These are phyloP conservation scores for Cyphomyrus plagiostoma DNA, from an alignment of 2,113 vertebrate species.

Conservation along the genomic window DNA sequence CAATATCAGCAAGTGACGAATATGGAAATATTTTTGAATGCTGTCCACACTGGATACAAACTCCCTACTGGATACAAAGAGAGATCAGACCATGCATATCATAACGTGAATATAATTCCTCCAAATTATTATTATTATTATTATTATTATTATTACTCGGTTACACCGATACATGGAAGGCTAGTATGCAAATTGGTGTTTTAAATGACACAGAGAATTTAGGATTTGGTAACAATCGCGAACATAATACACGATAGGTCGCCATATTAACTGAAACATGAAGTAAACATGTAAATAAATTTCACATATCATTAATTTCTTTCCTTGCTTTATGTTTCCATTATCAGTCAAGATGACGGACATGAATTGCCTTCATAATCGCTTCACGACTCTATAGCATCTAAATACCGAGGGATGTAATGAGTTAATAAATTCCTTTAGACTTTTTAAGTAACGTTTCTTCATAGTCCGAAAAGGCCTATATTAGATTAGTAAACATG, in stretches of 20 bases:
- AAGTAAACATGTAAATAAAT: background rate
- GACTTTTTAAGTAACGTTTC: background rate
- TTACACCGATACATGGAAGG: background rate
- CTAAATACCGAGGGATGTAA: background rate
- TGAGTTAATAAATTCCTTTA: background rate
- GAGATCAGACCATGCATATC: background rate
- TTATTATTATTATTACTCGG: background rate
- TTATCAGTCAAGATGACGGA: background rate
- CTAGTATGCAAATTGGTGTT: background rate
- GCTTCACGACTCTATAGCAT: background rate
- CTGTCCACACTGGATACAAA: background rate
- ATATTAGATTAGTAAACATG: background rate
- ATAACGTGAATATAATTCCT: background rate
- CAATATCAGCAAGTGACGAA: background rate
- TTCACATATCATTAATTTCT: background rate
- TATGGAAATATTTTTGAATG: background rate
- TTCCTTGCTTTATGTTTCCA: background rate
- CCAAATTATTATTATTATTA: background rate
- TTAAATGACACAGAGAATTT: background rate
- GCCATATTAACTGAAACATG: background rate
- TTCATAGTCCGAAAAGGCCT: background rate
- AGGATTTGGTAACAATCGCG: background rate
- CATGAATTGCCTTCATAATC: background rate
- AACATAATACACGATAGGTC: background rate
- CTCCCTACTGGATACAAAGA: background rate